Evolutionary conservation across 2,113 vertebrate genomes (phyloP), one percentile per base, ranked within the genome.

Genomic region (Carollia perspicillata): DNA sequence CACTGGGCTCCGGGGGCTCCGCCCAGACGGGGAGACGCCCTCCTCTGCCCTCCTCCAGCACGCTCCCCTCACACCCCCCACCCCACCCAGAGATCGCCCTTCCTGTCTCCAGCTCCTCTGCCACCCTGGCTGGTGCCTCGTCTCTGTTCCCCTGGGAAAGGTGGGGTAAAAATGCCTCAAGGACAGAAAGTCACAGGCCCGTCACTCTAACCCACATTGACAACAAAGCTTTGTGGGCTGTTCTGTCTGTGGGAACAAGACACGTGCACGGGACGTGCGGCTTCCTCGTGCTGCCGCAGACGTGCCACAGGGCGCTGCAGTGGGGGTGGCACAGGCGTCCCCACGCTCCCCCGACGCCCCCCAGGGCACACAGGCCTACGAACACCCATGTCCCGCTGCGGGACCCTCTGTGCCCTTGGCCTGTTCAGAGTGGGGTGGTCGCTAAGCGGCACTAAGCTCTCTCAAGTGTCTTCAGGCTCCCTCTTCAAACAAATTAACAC

Each of bases 361-460:
- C 55, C 55, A 26, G 22, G 55, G 22, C 23, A 0, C 23, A 9
- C 22, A 23, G 37, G 10, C 7, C 63, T 44, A 35, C 68, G 44
- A 0, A 28, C n/a, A 5, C 26, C 13, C 1, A 2, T 4, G 2
- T 3, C 3, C 11, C 42, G 22, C 14, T 1, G 1, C 3, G 5
- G 18, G 17, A 4, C 51, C 1, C 4, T 37, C 37, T 14, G 7
- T 22, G 26, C 7, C 23, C 44, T 63, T 30, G n/a, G 33, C 66
- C 68, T 83, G 0, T 37, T 37, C 30, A 13, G 23, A 7, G 7
- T 16, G 33, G 42, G 23, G 13, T 11, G 10, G 40, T 28, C 23
- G 23, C 13, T 23, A 53, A 51, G 35, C n/a, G 23, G 13, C 1
- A 10, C 23, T 28, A 0, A 8, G 68, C 69, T 33, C 58, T 86